Conservation (phyloP, 2,113 vertebrate species). For the Rhizomys pruinosus region DNA sequence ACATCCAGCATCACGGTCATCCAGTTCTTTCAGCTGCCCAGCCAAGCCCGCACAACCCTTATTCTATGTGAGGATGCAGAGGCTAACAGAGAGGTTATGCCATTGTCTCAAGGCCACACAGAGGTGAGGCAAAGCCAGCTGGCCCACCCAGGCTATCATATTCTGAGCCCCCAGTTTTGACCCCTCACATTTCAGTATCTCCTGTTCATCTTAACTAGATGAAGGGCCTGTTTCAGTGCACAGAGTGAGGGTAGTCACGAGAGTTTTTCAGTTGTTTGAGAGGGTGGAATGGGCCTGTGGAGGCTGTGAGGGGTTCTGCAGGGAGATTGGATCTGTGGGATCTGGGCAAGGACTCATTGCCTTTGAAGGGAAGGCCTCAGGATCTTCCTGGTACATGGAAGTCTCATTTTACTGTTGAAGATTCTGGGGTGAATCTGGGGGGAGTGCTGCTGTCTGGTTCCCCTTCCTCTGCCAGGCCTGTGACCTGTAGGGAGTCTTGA, state of each 20-base stretch:
- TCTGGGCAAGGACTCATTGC: background rate
- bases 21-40: background rate
- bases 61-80: background rate
- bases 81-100: background rate
- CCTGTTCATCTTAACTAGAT: background rate
- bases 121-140: background rate
- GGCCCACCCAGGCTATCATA: background rate
- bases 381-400: background rate
- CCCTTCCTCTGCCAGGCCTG: background rate
- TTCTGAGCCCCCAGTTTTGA: background rate
- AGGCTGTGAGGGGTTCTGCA: background rate
- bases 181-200: background rate
- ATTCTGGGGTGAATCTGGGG: background rate
- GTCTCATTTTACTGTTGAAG: background rate
- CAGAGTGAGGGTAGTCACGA: background rate
- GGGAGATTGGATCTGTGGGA: background rate
- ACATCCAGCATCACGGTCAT: background rate
- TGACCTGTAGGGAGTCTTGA: background rate
- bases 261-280: background rate
- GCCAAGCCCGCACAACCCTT: background rate
- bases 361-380: background rate
- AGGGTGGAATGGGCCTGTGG: background rate
- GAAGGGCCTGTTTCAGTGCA: background rate
- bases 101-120: background rate
- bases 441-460: background rate